Evolutionary conservation across 2,888 invertebrate genomes (phyloP), one percentile per base, ranked within the genome.

Genomic region (Hyalella azteca): DNA sequence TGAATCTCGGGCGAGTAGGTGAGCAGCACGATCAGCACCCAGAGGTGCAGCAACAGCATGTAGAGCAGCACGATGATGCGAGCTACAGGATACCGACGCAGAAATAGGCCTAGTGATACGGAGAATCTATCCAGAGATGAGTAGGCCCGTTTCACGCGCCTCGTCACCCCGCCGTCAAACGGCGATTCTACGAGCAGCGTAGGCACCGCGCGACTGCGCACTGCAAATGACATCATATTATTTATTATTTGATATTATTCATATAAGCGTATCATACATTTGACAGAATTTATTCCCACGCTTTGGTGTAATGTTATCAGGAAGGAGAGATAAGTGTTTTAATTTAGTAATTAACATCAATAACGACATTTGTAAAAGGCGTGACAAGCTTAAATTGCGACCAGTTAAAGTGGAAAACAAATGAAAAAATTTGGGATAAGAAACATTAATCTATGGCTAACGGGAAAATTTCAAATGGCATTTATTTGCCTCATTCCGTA

Each of bases 31-130:
- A 94, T 90, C 87, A 94, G 90, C 77, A 95, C 94, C 94, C 94
- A 95, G 29, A 94, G 88, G 88, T 95, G 95, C 19, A 95, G 89
- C 77, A 94, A 88, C 75, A 81, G 94, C 91, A 96, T 93, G 87
- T 96, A 96, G 86, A 93, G 89, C 82, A 96, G 90, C n/a, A 95
- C 91, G 87, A 94, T 92, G 81, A 95, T 91, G 86, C 96, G 91
- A 81, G 95, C 92, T 73, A 94, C 88, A 0, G 96, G 96, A 88
- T 95, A 94, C 81, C 95, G 90, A 81, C 94, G 90, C 75, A 95
- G 89, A 88, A 95, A 93, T 26, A 93, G 91, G 15, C 95, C 95
- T 26, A 95, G 89, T 50, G 94, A 90, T 79, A 95, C 90, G 73
- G 95, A 94, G 78, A 95, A 90, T 3, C 75, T 7, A 88, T 95